phyloP scores from a whole-genome alignment of 2,113 vertebrate genomes.

The Strigops habroptila region DNA sequence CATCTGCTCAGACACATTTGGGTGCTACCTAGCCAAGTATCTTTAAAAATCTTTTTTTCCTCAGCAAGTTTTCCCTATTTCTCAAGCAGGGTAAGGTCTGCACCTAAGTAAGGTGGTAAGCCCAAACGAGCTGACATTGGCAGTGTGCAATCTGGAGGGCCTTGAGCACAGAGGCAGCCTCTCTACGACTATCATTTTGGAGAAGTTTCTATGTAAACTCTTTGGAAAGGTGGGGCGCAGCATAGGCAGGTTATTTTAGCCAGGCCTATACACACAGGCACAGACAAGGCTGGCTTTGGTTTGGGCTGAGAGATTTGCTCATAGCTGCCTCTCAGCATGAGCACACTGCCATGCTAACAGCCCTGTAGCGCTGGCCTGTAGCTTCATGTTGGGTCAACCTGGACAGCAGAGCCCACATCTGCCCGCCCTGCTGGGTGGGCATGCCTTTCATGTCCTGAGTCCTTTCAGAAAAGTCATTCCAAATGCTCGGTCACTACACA shows the following conservation, averaged over 20 bases:
- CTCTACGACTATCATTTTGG: background rate
- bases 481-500: background rate
- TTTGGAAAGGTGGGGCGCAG: background rate
- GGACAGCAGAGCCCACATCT: background rate
- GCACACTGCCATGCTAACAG: background rate
- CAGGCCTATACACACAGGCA: background rate
- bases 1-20: background rate
- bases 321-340: background rate
- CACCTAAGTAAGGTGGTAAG: background rate
- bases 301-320: background rate
- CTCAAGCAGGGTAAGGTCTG: background rate
- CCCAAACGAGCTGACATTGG: background rate
- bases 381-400: background rate
- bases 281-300: accelerated
- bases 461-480: background rate
- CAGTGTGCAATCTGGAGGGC: background rate
- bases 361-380: background rate
- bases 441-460: background rate
- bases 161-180: accelerated
- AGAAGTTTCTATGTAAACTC: background rate
- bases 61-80: background rate
- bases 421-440: background rate
- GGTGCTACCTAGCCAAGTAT: background rate
- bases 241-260: background rate
- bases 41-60: background rate